Evolutionary conservation across 2,797 vertebrate genomes (phyloP).

Genomic region (Chelidonichthys spinosus): DNA sequence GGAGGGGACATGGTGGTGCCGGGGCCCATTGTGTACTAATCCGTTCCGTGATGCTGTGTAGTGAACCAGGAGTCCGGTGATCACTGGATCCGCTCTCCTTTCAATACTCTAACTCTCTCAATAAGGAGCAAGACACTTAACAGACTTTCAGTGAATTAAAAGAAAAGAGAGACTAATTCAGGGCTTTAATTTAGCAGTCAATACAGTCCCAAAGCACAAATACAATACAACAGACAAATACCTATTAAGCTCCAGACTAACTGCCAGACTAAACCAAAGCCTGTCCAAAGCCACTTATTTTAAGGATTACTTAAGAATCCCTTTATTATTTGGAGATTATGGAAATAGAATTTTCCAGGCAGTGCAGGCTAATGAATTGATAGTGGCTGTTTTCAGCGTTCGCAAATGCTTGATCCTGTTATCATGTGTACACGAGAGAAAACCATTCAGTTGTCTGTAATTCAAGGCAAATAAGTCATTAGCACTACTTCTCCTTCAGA

Average conservation of each 20-base stretch:
- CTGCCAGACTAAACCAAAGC: conserved; percentile 3
- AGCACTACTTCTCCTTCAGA: conserved; percentile 65
- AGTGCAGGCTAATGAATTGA: conserved; percentile 57
- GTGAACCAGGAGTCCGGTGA: conserved; percentile 5
- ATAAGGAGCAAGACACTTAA: background rate
- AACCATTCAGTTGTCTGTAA: conserved; percentile 51
- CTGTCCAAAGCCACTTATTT: conserved; percentile 9
- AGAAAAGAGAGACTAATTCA: conserved; percentile 3
- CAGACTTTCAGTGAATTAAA: background rate
- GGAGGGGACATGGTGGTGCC: background rate
- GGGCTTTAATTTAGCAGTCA: conserved; percentile 23
- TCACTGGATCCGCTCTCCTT: conserved; percentile 1
- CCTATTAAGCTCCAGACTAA: conserved; percentile 8
- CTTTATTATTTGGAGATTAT: conserved; percentile 32
- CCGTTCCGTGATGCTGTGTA: conserved; percentile 1
- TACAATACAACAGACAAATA: conserved; percentile 12
- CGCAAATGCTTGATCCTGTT: conserved; percentile 61
- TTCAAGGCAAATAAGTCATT: conserved; percentile 71
- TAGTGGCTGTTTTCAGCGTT: conserved; percentile 36
- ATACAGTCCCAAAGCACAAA: conserved; percentile 20
- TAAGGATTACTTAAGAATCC: conserved; percentile 3
- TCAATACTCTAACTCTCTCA: background rate
- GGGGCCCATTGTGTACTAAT: background rate
- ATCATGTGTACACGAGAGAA: conserved; percentile 51
- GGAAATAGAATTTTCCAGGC: conserved; percentile 6